A percentile compares a stretch with the other conserved stretches of the same genome.
Evolutionary conservation across 2,113 vertebrate genomes (phyloP).

Genomic region (Formicarius rufipectus): DNA sequence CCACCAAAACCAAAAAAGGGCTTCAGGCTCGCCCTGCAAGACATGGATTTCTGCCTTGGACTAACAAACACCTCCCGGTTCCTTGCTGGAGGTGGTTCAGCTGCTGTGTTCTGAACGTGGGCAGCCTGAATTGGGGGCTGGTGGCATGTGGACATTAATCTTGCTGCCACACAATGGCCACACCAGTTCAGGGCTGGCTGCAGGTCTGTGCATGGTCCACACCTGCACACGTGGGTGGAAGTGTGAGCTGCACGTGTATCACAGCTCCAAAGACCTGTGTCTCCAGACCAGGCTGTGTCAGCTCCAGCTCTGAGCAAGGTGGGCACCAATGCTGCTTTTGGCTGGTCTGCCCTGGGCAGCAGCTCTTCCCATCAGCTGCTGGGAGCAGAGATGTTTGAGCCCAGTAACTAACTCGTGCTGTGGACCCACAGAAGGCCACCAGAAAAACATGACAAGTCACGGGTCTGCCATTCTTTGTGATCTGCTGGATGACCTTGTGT

Average conservation of each 20-base stretch:
- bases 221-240: background rate
- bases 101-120: background rate
- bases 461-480: background rate
- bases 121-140: background rate
- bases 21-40: background rate
- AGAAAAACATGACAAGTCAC: background rate
- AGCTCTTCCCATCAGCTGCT: background rate
- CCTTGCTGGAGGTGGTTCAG: background rate
- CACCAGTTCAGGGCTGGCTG: background rate
- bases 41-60: background rate
- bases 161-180: background rate
- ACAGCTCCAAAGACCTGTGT: background rate
- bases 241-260: background rate
- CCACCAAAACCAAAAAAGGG: background rate
- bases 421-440: background rate
- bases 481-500: background rate
- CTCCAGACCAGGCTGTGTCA: background rate
- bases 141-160: background rate
- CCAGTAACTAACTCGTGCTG: background rate
- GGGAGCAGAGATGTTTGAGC: rapidly evolving
- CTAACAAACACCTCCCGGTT: background rate
- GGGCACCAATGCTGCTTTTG: background rate
- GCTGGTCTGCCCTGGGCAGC: background rate
- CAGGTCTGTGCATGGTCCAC: background rate
- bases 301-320: background rate